phyloP scores from a whole-genome alignment of 2,113 vertebrate genomes.

The Psilopogon haemacephalus region DNA sequence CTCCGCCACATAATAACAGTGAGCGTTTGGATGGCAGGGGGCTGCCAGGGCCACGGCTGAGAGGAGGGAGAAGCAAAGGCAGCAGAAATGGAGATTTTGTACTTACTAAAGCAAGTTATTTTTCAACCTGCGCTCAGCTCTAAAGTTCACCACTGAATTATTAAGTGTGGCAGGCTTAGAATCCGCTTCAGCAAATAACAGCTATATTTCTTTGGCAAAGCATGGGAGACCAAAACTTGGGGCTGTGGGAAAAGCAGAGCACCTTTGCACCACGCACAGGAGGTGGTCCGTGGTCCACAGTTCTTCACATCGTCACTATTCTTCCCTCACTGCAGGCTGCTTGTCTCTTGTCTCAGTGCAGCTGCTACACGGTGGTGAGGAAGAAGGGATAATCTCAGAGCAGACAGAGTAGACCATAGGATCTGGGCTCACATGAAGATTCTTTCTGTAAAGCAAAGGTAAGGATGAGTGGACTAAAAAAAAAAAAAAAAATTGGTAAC shows the following conservation, averaged over 20 bases:
- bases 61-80: not conserved
- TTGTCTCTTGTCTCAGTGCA: not conserved
- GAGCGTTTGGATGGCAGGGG: slow-evolving; percentile 45
- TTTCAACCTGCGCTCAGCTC: slow-evolving; percentile 26
- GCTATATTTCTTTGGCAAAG: slow-evolving; percentile 17
- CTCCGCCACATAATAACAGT: not conserved
- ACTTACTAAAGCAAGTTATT: slow-evolving; percentile 63
- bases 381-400: not conserved
- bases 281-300: not conserved
- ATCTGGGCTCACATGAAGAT: not conserved
- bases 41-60: not conserved
- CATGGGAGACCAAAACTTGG: not conserved
- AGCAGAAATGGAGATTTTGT: slow-evolving; percentile 54
- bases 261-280: not conserved
- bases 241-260: not conserved
- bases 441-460: not conserved
- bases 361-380: accelerated
- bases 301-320: not conserved
- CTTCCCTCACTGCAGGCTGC: not conserved
- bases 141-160: slow-evolving; percentile 69
- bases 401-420: not conserved
- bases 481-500: too few species aligned
- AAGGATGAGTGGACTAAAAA: not conserved
- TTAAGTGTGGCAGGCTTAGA: slow-evolving; percentile 40
- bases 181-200: slow-evolving; percentile 16